Percentiles rank a stretch among this genome's conserved stretches.
These are phyloP conservation scores for Tanypteryx hageni DNA, from an alignment of 2,888 invertebrate genomes.

Conservation along the genomic window DNA sequence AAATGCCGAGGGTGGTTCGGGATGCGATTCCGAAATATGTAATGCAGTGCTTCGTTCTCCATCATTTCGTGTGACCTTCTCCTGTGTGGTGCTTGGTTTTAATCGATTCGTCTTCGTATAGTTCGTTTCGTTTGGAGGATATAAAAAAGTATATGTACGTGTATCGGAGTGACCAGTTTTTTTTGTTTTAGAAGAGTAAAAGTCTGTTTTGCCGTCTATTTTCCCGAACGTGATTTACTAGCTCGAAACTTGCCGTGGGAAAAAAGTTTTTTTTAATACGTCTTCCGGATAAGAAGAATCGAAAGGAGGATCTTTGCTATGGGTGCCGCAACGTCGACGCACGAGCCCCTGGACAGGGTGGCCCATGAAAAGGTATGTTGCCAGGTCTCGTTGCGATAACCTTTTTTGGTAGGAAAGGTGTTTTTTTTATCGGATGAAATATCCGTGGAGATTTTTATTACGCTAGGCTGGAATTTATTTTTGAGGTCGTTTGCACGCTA, in stretches of 20 bases:
- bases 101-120: neutral
- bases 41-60: neutral
- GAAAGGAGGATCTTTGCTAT: neutral
- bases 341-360: constrained; percentile 12
- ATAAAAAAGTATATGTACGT: neutral
- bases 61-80: neutral
- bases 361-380: constrained; percentile 20
- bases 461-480: too few relatives aligned
- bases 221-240: too few relatives aligned
- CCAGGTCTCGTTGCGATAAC: neutral
- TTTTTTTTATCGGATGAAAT: too few relatives aligned
- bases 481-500: too few relatives aligned
- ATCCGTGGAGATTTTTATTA: too few relatives aligned
- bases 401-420: too few relatives aligned
- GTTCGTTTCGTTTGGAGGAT: neutral
- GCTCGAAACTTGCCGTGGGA: neutral
- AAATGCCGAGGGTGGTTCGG: too few relatives aligned
- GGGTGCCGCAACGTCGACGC: constrained; percentile 13
- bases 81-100: neutral
- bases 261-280: neutral
- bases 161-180: neutral
- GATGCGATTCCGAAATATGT: neutral
- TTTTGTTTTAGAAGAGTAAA: neutral
- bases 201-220: too few relatives aligned
- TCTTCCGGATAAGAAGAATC: neutral